phyloP scores from a whole-genome alignment of 2,888 invertebrate genomes.

The Crocallis elinguaria region DNA sequence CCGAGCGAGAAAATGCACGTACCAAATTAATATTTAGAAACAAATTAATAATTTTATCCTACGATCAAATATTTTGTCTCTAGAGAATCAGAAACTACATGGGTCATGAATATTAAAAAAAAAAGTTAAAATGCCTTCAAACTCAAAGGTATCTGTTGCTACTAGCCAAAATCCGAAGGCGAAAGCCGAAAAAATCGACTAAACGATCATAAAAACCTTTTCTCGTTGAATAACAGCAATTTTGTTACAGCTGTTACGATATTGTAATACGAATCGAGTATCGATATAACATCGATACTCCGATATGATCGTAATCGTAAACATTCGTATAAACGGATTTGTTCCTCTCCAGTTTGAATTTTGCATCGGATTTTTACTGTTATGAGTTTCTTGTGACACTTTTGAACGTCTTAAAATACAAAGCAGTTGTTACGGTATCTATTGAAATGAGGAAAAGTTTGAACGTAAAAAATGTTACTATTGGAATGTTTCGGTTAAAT shows the following conservation, averaged over 20 bases:
- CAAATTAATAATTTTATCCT: too few relatives aligned
- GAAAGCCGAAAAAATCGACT: slow-evolving; percentile 4
- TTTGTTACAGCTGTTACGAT: slow-evolving; percentile 25
- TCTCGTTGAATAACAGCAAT: slow-evolving; percentile 11
- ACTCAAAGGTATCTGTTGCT: too few relatives aligned
- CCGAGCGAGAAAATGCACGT: too few relatives aligned
- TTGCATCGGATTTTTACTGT: slow-evolving; percentile 32
- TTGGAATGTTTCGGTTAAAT: slow-evolving; percentile 10
- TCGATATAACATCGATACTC: slow-evolving; percentile 21
- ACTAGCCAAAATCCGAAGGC: neutral
- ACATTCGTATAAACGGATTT: slow-evolving; percentile 26
- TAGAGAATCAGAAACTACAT: too few relatives aligned
- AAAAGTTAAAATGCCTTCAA: too few relatives aligned
- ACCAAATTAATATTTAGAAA: too few relatives aligned
- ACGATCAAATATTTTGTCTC: too few relatives aligned
- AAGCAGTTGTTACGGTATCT: slow-evolving; percentile 23
- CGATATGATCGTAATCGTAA: slow-evolving; percentile 29
- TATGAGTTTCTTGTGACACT: slow-evolving; percentile 35
- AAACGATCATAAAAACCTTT: slow-evolving; percentile 1
- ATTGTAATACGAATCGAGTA: slow-evolving; percentile 20
- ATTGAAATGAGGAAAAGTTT: slow-evolving; percentile 26
- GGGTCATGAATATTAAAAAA: too few relatives aligned
- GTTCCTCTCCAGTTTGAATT: slow-evolving; percentile 28
- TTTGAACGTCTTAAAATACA: slow-evolving; percentile 21
- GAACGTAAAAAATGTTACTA: slow-evolving; percentile 26